A percentile compares a stretch with the other conserved stretches of the same genome.
These are phyloP conservation scores for Coelogynopora nodosa DNA, from an alignment of 2,888 invertebrate genomes.

Conservation along the genomic window DNA sequence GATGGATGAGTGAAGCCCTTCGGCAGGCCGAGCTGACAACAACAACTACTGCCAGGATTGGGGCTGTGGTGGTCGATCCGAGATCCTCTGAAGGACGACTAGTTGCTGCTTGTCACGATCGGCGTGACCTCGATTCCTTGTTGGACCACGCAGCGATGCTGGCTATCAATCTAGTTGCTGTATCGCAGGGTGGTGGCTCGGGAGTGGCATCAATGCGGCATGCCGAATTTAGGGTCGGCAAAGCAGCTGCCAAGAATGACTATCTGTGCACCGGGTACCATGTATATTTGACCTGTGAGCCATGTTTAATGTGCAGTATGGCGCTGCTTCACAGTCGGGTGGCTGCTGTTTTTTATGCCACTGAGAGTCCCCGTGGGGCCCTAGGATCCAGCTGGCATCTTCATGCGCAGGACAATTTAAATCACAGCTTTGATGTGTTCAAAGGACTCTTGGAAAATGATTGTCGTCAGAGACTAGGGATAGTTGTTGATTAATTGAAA, in stretches of 20 bases:
- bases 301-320: constrained; percentile 93
- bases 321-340: constrained; percentile 84
- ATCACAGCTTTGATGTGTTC: constrained; percentile 87
- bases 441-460: neutral
- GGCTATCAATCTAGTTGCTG: constrained; percentile 78
- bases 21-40: neutral
- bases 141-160: constrained; percentile 83
- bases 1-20: neutral
- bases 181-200: constrained; percentile 75
- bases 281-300: constrained; percentile 77
- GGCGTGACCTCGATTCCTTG: constrained; percentile 57
- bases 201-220: constrained; percentile 57
- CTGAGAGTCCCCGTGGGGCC: constrained; percentile 68
- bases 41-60: constrained; percentile 48
- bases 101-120: constrained; percentile 62
- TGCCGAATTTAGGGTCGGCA: neutral
- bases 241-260: neutral
- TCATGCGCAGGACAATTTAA: constrained; percentile 74
- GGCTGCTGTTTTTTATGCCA: constrained; percentile 73
- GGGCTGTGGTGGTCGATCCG: constrained; percentile 75
- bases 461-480: neutral
- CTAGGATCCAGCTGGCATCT: constrained; percentile 72
- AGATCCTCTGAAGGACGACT: constrained; percentile 63
- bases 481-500: neutral
- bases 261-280: constrained; percentile 71